Evolutionary conservation across 1,140 invertebrate genomes (phyloP).

Genomic region (Limonius californicus): DNA sequence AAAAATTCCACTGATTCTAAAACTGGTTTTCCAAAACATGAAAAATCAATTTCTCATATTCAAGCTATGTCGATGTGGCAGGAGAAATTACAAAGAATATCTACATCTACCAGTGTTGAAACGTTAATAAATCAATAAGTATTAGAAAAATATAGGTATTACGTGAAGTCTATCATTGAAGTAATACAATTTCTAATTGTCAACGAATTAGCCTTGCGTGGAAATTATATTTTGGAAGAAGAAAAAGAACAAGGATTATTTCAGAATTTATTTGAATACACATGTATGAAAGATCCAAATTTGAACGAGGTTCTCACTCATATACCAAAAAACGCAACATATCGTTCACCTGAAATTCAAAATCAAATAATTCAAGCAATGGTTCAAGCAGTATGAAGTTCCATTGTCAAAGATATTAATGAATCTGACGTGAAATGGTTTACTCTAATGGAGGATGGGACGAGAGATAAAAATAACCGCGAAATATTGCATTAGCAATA

Average conservation of each 20-base stretch:
- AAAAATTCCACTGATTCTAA: no score
- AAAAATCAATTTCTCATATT: no score
- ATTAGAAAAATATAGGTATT: conserved; percentile 32
- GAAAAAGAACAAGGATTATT: conserved; percentile 30
- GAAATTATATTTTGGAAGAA: conserved; percentile 31
- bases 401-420: no score
- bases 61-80: no score
- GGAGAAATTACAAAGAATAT: conserved; percentile 18
- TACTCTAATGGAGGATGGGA: no score
- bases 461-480: no score
- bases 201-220: conserved; percentile 25
- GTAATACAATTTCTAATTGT: conserved; percentile 32
- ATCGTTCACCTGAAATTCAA: no score
- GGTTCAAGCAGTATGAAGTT: no score
- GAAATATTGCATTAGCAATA: no score
- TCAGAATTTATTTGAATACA: conserved; percentile 36
- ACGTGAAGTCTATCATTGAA: conserved; percentile 29
- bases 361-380: no score
- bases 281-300: conserved; percentile 30
- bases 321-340: conserved; percentile 36
- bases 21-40: no score
- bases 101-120: conserved; percentile 19
- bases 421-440: no score
- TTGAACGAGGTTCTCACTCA: conserved; percentile 27
- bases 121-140: conserved; percentile 25